These are phyloP conservation scores for Ceryle rudis DNA, from an alignment of 2,797 vertebrate species.

Conservation along the genomic window DNA sequence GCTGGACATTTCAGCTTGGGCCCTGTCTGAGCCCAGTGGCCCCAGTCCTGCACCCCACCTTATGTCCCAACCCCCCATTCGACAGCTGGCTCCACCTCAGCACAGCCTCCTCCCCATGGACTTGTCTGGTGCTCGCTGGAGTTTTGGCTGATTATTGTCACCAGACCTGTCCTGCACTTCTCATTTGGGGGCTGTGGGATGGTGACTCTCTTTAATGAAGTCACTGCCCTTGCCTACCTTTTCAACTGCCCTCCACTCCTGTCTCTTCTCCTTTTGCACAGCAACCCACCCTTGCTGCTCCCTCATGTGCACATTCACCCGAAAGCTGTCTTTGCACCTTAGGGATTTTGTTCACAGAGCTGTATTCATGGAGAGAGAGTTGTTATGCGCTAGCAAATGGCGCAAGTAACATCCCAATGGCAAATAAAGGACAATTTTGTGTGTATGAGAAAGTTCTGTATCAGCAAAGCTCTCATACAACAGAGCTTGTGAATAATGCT, in stretches of 20 bases:
- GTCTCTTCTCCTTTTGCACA: rapidly evolving
- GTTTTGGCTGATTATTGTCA: not conserved
- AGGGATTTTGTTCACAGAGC: not conserved
- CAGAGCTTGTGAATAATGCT: slow-evolving; percentile 19
- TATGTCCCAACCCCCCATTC: rapidly evolving
- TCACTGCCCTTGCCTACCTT: not conserved
- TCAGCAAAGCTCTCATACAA: not conserved
- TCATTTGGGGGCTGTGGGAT: not conserved
- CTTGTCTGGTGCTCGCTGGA: not conserved
- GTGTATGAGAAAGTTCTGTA: not conserved
- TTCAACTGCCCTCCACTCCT: not conserved
- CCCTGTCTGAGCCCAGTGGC: not conserved
- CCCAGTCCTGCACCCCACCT: not conserved
- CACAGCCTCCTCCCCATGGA: rapidly evolving
- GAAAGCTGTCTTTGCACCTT: not conserved
- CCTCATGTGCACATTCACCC: rapidly evolving
- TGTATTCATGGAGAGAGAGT: not conserved
- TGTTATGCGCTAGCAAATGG: not conserved
- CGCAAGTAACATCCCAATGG: not conserved
- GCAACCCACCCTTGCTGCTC: not conserved
- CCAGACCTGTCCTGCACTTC: rapidly evolving
- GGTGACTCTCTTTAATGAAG: not conserved
- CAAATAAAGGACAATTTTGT: not conserved
- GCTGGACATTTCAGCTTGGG: rapidly evolving
- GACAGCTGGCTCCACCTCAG: not conserved